Percentiles rank a stretch among this genome's conserved stretches.
Evolutionary conservation across 2,888 invertebrate genomes (phyloP).

Genomic region (Drosophila incognita): DNA sequence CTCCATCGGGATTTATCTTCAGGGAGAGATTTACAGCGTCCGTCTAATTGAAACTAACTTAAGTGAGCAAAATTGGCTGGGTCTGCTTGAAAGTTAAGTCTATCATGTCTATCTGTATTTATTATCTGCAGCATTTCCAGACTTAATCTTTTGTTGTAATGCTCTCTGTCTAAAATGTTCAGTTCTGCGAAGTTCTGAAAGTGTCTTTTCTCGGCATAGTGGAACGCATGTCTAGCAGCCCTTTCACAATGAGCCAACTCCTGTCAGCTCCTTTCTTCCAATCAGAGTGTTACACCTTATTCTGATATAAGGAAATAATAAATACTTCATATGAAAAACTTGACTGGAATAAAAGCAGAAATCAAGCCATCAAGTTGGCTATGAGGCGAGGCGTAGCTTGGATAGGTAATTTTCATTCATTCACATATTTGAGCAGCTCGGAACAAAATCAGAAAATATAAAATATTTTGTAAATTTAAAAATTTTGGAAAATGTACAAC

Average conservation of each 20-base stretch:
- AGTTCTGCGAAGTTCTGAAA: background rate
- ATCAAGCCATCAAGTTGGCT: background rate
- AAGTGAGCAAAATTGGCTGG: background rate
- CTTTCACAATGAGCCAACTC: background rate
- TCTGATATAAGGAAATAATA: background rate
- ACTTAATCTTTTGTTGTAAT: background rate
- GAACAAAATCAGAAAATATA: conserved; percentile 44
- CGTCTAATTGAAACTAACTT: background rate
- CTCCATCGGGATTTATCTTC: background rate
- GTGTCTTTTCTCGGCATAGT: background rate
- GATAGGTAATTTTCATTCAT: background rate
- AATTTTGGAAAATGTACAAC: conserved; percentile 19
- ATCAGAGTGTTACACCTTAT: background rate
- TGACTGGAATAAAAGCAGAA: background rate
- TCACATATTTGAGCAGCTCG: conserved; percentile 40
- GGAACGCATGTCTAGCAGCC: background rate
- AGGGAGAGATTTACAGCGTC: background rate
- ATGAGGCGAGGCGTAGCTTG: background rate
- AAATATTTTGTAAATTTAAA: background rate
- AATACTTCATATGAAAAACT: background rate
- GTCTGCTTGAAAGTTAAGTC: background rate
- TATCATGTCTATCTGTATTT: background rate
- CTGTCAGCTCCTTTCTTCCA: background rate
- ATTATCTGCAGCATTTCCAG: background rate
- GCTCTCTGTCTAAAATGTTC: background rate